A percentile compares a stretch with the other conserved stretches of the same genome.
Evolutionary conservation across 2,888 invertebrate species (phyloP).

Genomic region (Mesoligia furuncula): DNA sequence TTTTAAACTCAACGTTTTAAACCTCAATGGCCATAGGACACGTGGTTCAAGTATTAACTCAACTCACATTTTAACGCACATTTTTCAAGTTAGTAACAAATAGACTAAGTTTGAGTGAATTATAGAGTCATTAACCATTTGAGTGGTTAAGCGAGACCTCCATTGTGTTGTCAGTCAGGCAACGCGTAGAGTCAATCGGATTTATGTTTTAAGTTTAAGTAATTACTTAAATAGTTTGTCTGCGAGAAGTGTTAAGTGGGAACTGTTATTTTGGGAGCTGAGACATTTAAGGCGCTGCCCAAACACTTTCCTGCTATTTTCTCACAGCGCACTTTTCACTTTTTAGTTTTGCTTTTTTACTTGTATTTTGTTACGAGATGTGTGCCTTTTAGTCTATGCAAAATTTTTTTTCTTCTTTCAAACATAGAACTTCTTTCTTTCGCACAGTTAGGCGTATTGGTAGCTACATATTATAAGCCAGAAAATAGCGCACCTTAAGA

Average conservation of each 20-base stretch:
- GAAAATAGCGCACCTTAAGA: neutral
- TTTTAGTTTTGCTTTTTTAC: neutral
- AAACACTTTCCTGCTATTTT: neutral
- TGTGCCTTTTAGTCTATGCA: too few relatives aligned
- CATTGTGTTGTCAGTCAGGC: conserved; percentile 61
- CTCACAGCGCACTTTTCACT: neutral
- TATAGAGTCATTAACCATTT: conserved; percentile 63
- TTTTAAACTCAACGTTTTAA: neutral
- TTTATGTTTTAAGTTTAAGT: conserved; percentile 49
- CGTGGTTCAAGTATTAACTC: neutral
- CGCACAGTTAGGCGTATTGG: too few relatives aligned
- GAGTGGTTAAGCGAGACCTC: conserved; percentile 53
- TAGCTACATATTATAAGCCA: too few relatives aligned
- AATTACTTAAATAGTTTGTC: conserved; percentile 39
- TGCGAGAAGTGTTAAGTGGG: neutral
- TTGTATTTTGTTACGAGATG: too few relatives aligned
- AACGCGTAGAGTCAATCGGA: conserved; percentile 43
- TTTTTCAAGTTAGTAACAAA: conserved; percentile 54
- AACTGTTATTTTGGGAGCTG: conserved; percentile 14
- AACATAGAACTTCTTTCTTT: too few relatives aligned
- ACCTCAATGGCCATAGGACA: conserved; percentile 6
- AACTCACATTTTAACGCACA: conserved; percentile 25
- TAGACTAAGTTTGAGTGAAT: conserved; percentile 39
- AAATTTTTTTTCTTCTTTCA: too few relatives aligned
- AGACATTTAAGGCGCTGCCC: neutral